phyloP scores from a whole-genome alignment of 2,797 vertebrate species.

The Gouania willdenowi region DNA sequence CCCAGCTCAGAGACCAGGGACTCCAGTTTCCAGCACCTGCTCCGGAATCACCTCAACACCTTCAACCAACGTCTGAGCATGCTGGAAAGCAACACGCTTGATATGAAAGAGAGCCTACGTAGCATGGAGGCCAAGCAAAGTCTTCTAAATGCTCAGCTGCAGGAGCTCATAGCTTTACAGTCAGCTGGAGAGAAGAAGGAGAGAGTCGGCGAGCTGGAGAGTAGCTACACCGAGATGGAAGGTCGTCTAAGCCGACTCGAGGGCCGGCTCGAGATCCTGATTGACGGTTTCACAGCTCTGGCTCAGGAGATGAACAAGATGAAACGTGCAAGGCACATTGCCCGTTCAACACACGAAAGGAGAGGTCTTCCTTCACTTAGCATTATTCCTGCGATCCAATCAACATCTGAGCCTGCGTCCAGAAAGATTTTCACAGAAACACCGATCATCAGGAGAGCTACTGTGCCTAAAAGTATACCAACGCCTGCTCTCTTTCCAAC shows the following conservation, averaged over 20 bases:
- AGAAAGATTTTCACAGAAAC: conserved; percentile 9
- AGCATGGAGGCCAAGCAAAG: conserved; percentile 55
- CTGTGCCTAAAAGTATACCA: conserved; percentile 47
- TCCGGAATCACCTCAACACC: conserved; percentile 64
- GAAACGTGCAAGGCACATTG: conserved; percentile 51
- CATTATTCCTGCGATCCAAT: conserved; percentile 8
- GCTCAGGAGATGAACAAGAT: conserved; percentile 76
- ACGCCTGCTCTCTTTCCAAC: conserved; percentile 22
- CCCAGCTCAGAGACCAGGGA: conserved; percentile 44
- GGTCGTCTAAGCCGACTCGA: conserved; percentile 61
- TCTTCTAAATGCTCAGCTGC: conserved; percentile 52
- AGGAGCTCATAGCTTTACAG: conserved; percentile 36
- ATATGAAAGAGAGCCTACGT: conserved; percentile 65
- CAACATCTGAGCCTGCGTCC: conserved; percentile 12
- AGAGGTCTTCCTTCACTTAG: conserved; percentile 13
- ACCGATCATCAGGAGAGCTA: conserved; percentile 28
- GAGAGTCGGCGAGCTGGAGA: conserved; percentile 50
- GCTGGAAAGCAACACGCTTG: conserved; percentile 71
- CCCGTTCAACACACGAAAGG: conserved; percentile 36
- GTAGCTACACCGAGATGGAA: conserved; percentile 61
- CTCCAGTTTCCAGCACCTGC: conserved; percentile 61
- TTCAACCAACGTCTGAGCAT: conserved; percentile 72
- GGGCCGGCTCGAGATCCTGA: conserved; percentile 71
- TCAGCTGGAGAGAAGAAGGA: conserved; percentile 39
- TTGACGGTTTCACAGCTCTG: conserved; percentile 72